Conservation (phyloP, 2,797 vertebrate genomes). For the Lepidocolaptes lacrymiger region DNA sequence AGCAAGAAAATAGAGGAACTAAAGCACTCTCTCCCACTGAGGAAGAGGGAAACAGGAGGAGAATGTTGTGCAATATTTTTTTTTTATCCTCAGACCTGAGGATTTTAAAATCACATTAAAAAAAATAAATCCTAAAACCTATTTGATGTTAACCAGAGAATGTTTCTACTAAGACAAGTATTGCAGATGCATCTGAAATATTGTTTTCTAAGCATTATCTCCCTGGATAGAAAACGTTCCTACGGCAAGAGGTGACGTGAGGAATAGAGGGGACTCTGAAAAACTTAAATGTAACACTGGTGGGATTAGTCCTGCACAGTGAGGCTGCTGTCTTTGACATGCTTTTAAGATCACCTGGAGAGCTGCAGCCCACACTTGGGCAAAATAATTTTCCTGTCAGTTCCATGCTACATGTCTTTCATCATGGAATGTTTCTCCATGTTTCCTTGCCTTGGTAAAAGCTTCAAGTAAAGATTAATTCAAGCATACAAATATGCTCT, state of each 20-base stretch:
- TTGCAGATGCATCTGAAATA: not conserved
- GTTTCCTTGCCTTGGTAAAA: not conserved
- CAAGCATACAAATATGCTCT: not conserved
- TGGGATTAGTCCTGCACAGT: not conserved
- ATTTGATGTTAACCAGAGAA: not conserved
- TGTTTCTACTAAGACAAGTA: not conserved
- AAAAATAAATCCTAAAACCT: not conserved
- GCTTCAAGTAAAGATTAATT: not conserved
- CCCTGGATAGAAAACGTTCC: not conserved
- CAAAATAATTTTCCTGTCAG: not conserved
- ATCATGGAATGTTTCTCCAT: not conserved
- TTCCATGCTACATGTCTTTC: not conserved
- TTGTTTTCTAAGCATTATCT: not conserved
- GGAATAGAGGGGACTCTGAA: not conserved
- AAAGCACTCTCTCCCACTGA: not conserved
- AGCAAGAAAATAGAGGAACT: not conserved
- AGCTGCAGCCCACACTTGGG: not conserved
- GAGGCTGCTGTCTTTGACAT: not conserved
- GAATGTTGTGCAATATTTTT: not conserved
- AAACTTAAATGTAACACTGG: not conserved
- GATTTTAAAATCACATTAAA: not conserved
- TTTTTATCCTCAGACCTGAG: not conserved
- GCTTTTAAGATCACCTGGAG: not conserved
- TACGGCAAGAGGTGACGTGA: not conserved
- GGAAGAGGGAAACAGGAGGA: not conserved